Evolutionary conservation across 2,797 vertebrate genomes (phyloP).

Genomic region (Epinephelus coioides): DNA sequence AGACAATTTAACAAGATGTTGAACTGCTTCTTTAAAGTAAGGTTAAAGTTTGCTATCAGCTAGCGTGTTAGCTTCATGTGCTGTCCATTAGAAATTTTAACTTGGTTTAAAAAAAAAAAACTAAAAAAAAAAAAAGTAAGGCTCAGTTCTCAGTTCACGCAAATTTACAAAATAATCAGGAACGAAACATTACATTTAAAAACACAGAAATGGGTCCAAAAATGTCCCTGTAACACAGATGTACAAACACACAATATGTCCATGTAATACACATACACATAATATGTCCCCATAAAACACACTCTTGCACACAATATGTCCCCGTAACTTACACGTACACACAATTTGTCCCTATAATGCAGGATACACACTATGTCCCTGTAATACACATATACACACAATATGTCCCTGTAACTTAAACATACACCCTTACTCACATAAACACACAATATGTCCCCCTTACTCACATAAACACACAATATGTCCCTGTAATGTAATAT

Average conservation of each 20-base stretch:
- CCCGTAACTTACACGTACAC: background rate
- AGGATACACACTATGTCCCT: background rate
- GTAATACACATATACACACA: background rate
- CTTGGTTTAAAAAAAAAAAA: background rate
- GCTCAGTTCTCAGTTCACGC: background rate
- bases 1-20: background rate
- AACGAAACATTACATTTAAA: background rate
- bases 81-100: background rate
- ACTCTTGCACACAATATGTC: background rate
- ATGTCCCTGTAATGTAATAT: background rate
- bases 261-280: no score
- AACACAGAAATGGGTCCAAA: background rate
- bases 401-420: no score
- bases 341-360: background rate
- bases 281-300: no score
- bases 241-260: background rate
- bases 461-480: background rate
- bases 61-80: constrained; percentile 14
- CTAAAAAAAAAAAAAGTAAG: background rate
- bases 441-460: background rate
- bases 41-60: background rate
- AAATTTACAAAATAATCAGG: background rate
- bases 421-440: background rate
- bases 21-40: background rate
- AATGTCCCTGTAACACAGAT: background rate